These are phyloP conservation scores for Microcaecilia unicolor DNA, from an alignment of 2,797 vertebrate species.

Conservation along the genomic window DNA sequence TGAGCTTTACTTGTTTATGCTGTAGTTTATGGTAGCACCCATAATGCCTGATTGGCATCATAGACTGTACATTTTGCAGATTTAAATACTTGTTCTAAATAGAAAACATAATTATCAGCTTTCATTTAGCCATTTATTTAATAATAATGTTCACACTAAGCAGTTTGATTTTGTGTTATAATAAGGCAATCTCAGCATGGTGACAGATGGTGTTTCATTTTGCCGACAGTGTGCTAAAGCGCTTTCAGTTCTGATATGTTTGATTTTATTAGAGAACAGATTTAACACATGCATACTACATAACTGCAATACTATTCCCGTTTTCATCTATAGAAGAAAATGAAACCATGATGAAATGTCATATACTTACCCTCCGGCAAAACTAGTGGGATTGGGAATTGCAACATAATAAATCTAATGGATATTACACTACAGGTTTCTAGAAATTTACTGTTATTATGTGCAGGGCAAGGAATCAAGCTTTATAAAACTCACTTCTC, in stretches of 20 bases:
- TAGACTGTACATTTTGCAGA: conserved; percentile 45
- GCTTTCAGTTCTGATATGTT: conserved; percentile 91
- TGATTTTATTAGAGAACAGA: conserved; percentile 98
- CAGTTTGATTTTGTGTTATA: conserved; percentile 77
- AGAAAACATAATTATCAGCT: conserved; percentile 69
- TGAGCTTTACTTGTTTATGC: conserved; percentile 33
- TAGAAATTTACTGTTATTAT: conserved; percentile 78
- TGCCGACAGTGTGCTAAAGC: conserved; percentile 76
- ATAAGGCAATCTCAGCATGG: conserved; percentile 78
- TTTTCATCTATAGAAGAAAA: conserved; percentile 97
- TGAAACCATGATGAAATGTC: conserved; percentile 99
- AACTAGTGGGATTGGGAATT: conserved; percentile 93
- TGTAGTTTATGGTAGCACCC: conserved; percentile 26
- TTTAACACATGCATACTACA: conserved; percentile 96
- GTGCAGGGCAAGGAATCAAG: conserved; percentile 58
- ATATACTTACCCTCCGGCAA: conserved; percentile 96
- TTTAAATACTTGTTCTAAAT: conserved; percentile 63
- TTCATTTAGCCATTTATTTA: conserved; percentile 66
- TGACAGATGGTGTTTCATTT: conserved; percentile 95
- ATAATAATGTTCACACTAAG: conserved; percentile 57
- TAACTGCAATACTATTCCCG: conserved; percentile 90
- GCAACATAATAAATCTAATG: conserved; percentile 98
- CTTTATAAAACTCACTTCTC: conserved; percentile 76
- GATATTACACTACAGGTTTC: conserved; percentile 89
- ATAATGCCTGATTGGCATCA: conserved; percentile 54